Evolutionary conservation across 2,113 vertebrate genomes (phyloP).

Genomic region (Dromiciops gliroides): DNA sequence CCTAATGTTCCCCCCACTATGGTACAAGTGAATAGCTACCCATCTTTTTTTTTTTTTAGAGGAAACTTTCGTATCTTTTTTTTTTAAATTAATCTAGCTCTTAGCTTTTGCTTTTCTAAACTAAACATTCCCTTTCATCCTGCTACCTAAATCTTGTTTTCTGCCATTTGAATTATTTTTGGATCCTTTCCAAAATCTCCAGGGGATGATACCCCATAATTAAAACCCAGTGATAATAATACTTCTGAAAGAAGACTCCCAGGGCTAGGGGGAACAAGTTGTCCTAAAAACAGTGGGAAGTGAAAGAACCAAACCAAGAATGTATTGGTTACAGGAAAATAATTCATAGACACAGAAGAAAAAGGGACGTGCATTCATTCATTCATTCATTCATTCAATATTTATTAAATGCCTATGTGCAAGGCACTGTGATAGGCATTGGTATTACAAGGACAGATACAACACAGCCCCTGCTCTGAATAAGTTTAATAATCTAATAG

Average conservation of each 20-base stretch:
- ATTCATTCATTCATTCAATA: not conserved
- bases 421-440: not conserved
- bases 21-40: too few species aligned
- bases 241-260: not conserved
- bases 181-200: not conserved
- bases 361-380: not conserved
- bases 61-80: not conserved
- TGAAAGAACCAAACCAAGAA: not conserved
- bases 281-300: not conserved
- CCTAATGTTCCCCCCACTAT: not conserved
- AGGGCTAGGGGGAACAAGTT: not conserved
- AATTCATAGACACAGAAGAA: not conserved
- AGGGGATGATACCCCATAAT: not conserved
- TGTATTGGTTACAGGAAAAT: not conserved
- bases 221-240: not conserved
- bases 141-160: not conserved
- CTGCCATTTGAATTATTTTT: not conserved
- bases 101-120: not conserved
- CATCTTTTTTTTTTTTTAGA: not conserved
- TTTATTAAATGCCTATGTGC: not conserved
- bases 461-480: not conserved
- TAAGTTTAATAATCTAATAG: not conserved
- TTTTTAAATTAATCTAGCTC: not conserved
- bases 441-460: not conserved
- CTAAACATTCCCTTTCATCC: conserved; percentile 1